Evolutionary conservation across 1,140 invertebrate genomes (phyloP).

Genomic region (Megalopta genalis): DNA sequence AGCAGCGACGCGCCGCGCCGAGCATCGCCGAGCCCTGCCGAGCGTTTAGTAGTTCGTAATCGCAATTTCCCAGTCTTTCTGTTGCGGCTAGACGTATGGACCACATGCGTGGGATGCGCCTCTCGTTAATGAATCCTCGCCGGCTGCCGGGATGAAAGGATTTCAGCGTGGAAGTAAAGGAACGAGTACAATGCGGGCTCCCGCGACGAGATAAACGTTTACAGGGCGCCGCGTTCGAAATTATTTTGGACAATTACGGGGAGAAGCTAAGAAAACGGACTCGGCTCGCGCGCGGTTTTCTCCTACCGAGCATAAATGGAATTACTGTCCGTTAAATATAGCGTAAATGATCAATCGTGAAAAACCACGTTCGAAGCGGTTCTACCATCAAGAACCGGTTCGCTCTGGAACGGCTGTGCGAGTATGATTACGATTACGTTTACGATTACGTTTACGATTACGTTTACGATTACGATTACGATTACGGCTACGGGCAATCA

Average conservation of each 20-base stretch:
- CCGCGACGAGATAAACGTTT: neutral
- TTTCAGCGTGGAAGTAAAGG: constrained; percentile 1
- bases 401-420: neutral
- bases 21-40: neutral
- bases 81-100: neutral
- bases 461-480: constrained; percentile 6
- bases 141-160: neutral
- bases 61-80: constrained; percentile 14
- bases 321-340: no score
- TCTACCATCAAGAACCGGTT: constrained; percentile 29
- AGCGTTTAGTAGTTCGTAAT: constrained; percentile 26
- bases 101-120: neutral
- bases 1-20: no score
- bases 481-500: constrained; percentile 3
- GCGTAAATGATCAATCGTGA: no score
- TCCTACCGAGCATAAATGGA: no score
- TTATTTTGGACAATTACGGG: neutral
- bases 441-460: neutral
- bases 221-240: neutral
- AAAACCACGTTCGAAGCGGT: neutral
- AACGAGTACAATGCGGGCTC: neutral
- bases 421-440: constrained; percentile 7
- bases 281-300: no score
- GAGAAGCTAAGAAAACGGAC: neutral
- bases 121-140: constrained; percentile 11